These are phyloP conservation scores for Macaria notata DNA, from an alignment of 2,888 invertebrate species.

Conservation along the genomic window DNA sequence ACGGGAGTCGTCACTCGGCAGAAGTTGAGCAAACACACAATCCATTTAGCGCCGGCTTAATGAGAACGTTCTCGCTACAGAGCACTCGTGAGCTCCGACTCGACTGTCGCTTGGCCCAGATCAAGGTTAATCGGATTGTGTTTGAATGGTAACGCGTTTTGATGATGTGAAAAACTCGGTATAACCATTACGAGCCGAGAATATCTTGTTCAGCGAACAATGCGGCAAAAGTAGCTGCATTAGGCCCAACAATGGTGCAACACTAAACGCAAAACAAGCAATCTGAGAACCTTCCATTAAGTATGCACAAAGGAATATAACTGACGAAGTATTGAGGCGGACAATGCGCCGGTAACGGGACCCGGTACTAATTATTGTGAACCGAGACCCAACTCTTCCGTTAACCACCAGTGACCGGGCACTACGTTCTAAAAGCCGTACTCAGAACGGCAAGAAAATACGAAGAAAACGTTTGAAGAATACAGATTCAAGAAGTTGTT, in stretches of 20 bases:
- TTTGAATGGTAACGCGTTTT: conserved; percentile 8
- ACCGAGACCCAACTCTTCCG: conserved; percentile 69
- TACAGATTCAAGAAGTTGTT: conserved; percentile 12
- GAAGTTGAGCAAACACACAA: conserved; percentile 27
- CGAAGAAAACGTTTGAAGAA: conserved; percentile 20
- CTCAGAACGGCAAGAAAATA: conserved; percentile 7
- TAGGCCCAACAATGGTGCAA: conserved; percentile 40
- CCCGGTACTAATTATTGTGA: conserved; percentile 70
- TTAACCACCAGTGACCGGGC: conserved; percentile 50
- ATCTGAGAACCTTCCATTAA: conserved; percentile 63
- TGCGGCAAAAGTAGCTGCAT: conserved; percentile 17
- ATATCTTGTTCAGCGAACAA: conserved; percentile 12
- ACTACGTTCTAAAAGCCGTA: conserved; percentile 30
- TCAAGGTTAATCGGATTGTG: conserved; percentile 22
- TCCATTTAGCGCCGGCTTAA: conserved; percentile 27
- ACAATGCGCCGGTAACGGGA: conserved; percentile 77
- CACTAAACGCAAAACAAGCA: conserved; percentile 60
- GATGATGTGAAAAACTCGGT: conserved; percentile 5
- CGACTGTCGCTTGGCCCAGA: conserved; percentile 19
- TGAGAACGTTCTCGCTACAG: conserved; percentile 22
- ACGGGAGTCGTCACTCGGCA: conserved; percentile 13
- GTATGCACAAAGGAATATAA: conserved; percentile 71
- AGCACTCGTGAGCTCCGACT: conserved; percentile 24
- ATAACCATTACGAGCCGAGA: conserved; percentile 1
- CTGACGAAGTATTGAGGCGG: conserved; percentile 64